Base-by-base conservation (phyloP, 2,888 invertebrate species). In the Agrochola macilenta region DNA sequence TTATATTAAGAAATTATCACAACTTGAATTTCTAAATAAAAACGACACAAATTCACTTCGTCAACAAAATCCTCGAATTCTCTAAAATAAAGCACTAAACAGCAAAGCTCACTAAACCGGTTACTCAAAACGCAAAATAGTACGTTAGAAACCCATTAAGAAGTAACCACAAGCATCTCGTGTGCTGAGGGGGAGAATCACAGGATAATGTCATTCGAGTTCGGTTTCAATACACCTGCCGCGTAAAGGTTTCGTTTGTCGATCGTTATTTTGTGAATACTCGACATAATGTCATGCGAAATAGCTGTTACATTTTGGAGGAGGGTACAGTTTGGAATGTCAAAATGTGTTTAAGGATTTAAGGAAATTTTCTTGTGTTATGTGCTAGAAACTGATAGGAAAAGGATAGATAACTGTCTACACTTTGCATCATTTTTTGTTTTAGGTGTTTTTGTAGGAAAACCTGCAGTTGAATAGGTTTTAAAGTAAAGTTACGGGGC, bases 81-180 rank as follows among this genome's bases (percentile, higher is more conserved):
- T 30, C 54, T 66, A 39, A 65, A 73, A 83, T 58, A 73, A 54
- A 64, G 14, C 66, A 46, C 54, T 63, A 52, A 68, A 77, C 58
- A 66, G 54, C 35, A 71, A 63, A 82, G 17, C 72, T 52, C 74
- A 69, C 72, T 85, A 82, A 84, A 79, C 76, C 72, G 69, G 73
- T 81, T 76, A 65, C 79, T 65, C 71, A 82, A 82, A 84, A 82
- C 79, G 81, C 74, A 79, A 78, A 80, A 86, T 82, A 85, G 77
- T 82, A 86, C 77, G 75, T 78, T 75, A 68, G 74, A 78, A 86
- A 79, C 83, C 82, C 85, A 90, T 89, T 89, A 89, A 73, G 86
- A 76, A 58, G 79, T 81, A 91, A 89, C 91, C 90, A 72, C 87
- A 81, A 81, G 70, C 81, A 88, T 90, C 87, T 86, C 82, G 84